Percentiles rank a stretch among this genome's conserved stretches.
These are phyloP conservation scores for Thermophis baileyi DNA, from an alignment of 2,113 vertebrate genomes.

Conservation along the genomic window DNA sequence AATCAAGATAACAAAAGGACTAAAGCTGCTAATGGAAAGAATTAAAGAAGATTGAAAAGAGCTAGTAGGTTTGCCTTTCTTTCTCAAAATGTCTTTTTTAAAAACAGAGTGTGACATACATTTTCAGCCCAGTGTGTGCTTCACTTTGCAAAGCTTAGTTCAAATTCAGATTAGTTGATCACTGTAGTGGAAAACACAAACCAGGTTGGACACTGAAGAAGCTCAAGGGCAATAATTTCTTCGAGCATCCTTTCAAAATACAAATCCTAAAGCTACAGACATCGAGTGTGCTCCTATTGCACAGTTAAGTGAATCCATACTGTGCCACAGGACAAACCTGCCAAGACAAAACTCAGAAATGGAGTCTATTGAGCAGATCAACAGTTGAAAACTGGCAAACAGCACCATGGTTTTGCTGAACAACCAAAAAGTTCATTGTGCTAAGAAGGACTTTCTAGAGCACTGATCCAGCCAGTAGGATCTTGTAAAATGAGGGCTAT, in stretches of 20 bases:
- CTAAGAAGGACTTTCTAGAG: background rate
- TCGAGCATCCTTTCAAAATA: constrained; percentile 11
- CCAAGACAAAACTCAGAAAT: background rate
- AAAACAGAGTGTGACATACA: background rate
- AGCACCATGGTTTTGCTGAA: background rate
- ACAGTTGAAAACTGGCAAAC: background rate
- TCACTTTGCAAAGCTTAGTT: constrained; percentile 25
- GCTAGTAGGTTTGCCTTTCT: background rate
- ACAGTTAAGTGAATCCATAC: background rate
- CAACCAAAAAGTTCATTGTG: background rate
- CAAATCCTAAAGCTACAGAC: background rate
- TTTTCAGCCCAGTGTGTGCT: background rate
- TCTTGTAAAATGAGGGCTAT: background rate
- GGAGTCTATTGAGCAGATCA: background rate
- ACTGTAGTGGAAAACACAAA: constrained; percentile 18
- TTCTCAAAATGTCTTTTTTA: background rate
- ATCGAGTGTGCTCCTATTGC: background rate
- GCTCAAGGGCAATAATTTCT: constrained; percentile 23
- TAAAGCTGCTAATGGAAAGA: constrained; percentile 16
- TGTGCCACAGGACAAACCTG: background rate
- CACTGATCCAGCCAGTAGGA: background rate
- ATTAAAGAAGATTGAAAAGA: constrained; percentile 2
- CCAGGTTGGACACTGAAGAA: constrained; percentile 11
- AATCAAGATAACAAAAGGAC: background rate
- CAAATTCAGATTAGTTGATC: constrained; percentile 27